phyloP scores from a whole-genome alignment of 2,888 invertebrate genomes.

The Lomographa bimaculata region DNA sequence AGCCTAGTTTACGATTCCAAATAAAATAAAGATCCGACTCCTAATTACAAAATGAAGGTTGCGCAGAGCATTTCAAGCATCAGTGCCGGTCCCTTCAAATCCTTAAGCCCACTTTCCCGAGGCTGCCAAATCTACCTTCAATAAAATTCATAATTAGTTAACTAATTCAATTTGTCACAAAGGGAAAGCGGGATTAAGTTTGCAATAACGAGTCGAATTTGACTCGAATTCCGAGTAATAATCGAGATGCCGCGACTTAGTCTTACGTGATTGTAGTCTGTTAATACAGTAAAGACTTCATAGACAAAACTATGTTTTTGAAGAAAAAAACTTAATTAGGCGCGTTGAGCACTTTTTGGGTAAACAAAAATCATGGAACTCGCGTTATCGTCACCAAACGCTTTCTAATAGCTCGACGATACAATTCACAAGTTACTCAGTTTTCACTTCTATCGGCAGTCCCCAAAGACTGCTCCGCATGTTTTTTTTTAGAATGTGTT shows the following conservation, averaged over 20 bases:
- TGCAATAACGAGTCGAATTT: constrained; percentile 43
- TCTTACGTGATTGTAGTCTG: constrained; percentile 8
- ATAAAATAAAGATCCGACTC: constrained; percentile 15
- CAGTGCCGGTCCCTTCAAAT: constrained; percentile 25
- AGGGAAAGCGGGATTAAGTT: constrained; percentile 48
- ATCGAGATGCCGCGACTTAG: constrained; percentile 30
- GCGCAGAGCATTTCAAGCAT: constrained; percentile 26
- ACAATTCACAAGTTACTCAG: too few species aligned
- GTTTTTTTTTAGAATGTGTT: too few species aligned
- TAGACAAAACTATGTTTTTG: not conserved
- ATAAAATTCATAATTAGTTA: constrained; percentile 49
- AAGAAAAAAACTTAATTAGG: not conserved
- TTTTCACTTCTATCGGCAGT: too few species aligned
- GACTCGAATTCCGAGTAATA: constrained; percentile 33
- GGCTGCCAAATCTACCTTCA: constrained; percentile 37
- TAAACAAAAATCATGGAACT: too few species aligned
- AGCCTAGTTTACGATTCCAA: constrained; percentile 1
- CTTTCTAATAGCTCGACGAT: too few species aligned
- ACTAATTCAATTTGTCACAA: constrained; percentile 53
- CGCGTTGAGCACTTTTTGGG: too few species aligned
- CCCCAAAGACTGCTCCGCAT: too few species aligned
- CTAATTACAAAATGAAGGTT: constrained; percentile 28
- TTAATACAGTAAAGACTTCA: constrained; percentile 5
- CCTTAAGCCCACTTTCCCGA: constrained; percentile 25
- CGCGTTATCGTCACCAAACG: too few species aligned